These are phyloP conservation scores for Yasuhikotakia modesta DNA, from an alignment of 2,797 vertebrate species.

Conservation along the genomic window DNA sequence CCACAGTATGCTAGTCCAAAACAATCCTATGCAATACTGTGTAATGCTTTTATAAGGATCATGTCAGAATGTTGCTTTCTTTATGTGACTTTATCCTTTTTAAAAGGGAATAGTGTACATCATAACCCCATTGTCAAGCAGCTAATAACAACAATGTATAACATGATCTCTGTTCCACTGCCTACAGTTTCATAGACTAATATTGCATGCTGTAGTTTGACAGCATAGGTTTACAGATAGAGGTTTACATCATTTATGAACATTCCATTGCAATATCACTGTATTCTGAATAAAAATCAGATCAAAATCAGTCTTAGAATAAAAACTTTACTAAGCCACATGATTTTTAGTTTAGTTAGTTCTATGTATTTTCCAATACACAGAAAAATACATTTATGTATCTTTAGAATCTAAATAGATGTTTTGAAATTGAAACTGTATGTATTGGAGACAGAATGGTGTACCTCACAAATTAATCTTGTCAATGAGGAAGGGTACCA, in stretches of 20 bases:
- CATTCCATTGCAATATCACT: neutral
- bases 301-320: neutral
- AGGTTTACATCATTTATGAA: neutral
- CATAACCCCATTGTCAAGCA: neutral
- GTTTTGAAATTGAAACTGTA: conserved; percentile 7
- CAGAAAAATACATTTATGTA: no score
- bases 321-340: neutral
- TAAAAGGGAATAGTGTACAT: neutral
- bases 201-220: neutral
- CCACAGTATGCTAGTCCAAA: neutral
- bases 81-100: neutral
- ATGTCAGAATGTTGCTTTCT: conserved; percentile 16
- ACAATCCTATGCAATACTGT: neutral
- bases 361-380: no score
- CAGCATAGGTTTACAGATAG: no score
- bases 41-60: neutral
- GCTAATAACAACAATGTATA: neutral
- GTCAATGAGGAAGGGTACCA: conserved; percentile 72
- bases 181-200: neutral
- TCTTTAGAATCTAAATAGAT: neutral
- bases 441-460: neutral
- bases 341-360: no score
- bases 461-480: neutral
- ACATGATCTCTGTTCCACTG: neutral
- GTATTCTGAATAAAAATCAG: neutral